Conservation (phyloP, 2,113 vertebrate genomes). For the Nothocercus nigrocapillus region DNA sequence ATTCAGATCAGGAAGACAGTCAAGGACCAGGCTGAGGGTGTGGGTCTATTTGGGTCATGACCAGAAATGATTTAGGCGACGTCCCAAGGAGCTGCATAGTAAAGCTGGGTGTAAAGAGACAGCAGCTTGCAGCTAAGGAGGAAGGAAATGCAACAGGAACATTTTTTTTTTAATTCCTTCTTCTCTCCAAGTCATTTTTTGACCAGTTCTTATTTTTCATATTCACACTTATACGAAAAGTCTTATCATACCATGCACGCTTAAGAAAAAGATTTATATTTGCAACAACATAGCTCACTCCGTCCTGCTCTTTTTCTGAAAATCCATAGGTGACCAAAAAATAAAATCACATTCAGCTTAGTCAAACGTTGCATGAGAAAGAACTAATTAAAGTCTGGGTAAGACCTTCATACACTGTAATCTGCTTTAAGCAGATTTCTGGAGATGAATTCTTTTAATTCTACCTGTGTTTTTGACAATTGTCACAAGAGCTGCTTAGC, state of each 20-base stretch:
- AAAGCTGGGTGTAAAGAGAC: neutral
- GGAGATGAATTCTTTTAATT: constrained; percentile 1
- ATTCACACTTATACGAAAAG: neutral
- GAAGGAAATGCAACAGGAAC: neutral
- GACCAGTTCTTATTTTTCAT: neutral
- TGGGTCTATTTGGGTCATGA: neutral
- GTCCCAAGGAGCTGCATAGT: neutral
- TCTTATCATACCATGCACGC: neutral
- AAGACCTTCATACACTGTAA: neutral
- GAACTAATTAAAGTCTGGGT: neutral
- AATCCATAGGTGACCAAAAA: neutral
- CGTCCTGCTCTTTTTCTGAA: neutral
- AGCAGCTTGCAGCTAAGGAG: neutral
- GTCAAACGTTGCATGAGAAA: neutral
- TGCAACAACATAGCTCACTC: neutral
- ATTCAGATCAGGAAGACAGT: neutral
- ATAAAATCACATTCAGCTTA: neutral
- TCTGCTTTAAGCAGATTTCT: neutral
- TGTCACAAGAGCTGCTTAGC: neutral
- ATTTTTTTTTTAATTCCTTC: neutral
- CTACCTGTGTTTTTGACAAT: neutral
- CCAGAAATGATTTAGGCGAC: neutral
- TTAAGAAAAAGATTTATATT: neutral
- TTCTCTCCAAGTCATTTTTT: neutral
- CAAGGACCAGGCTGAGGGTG: neutral